Conservation (phyloP, 2,797 vertebrate genomes). For the Xyrichtys novacula region DNA sequence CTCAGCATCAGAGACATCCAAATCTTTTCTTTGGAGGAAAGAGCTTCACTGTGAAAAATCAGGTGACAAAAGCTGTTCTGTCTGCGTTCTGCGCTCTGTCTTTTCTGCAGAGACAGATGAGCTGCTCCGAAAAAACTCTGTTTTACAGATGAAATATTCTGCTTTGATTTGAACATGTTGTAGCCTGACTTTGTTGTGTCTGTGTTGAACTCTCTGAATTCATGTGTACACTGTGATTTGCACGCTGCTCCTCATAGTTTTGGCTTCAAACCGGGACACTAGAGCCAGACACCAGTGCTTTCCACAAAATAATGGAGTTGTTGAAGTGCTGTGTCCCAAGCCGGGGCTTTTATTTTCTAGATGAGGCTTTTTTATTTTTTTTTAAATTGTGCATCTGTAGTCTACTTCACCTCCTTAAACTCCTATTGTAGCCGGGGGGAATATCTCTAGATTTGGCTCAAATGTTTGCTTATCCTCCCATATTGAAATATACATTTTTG, state of each 20-base stretch:
- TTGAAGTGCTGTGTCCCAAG: constrained; percentile 11
- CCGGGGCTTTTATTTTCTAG: not conserved
- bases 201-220: constrained; percentile 41
- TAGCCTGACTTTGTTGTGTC: constrained; percentile 19
- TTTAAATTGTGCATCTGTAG: not conserved
- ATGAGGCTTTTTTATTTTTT: not conserved
- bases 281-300: constrained; percentile 33
- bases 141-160: constrained; percentile 2
- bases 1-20: constrained; percentile 78
- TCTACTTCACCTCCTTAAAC: not conserved
- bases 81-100: constrained; percentile 78
- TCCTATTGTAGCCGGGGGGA: too few relatives aligned
- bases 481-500: not conserved
- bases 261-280: constrained; percentile 31
- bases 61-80: constrained; percentile 76
- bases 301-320: constrained; percentile 19
- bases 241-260: constrained; percentile 28
- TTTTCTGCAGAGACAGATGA: constrained; percentile 82
- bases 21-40: constrained; percentile 84
- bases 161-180: constrained; percentile 13
- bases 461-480: too few relatives aligned
- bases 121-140: constrained; percentile 29
- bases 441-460: too few relatives aligned
- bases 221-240: constrained; percentile 13
- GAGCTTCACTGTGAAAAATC: constrained; percentile 85